These are phyloP conservation scores for Nilaparvata lugens DNA, from an alignment of 1,140 invertebrate species.

Conservation along the genomic window DNA sequence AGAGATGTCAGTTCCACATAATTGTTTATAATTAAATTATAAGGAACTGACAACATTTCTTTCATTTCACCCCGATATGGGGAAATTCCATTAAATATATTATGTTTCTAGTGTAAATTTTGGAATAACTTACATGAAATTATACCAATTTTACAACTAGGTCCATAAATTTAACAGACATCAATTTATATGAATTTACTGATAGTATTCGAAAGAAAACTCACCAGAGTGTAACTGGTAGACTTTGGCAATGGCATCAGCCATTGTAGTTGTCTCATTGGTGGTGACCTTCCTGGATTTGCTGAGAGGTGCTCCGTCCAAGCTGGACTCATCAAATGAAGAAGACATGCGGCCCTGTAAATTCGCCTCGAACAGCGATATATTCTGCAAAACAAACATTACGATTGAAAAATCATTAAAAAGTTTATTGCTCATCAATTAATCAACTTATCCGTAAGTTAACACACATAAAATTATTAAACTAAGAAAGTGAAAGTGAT, in stretches of 20 bases:
- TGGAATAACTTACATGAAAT: too few relatives aligned
- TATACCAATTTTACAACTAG: too few relatives aligned
- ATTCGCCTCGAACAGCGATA: not conserved
- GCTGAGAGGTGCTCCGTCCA: conserved; percentile 29
- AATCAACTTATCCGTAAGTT: not conserved
- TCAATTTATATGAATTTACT: too few relatives aligned
- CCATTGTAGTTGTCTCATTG: conserved; percentile 17
- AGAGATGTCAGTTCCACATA: too few relatives aligned
- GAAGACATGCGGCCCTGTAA: conserved; percentile 7
- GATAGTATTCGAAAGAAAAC: too few relatives aligned
- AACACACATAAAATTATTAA: conserved; percentile 10
- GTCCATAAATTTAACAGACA: too few relatives aligned
- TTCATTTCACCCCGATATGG: too few relatives aligned
- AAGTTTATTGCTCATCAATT: not conserved
- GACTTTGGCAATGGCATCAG: conserved; percentile 33
- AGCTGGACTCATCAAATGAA: conserved; percentile 36
- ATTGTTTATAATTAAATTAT: too few relatives aligned
- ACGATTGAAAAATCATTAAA: not conserved
- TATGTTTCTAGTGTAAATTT: too few relatives aligned
- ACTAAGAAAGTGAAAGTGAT: conserved; percentile 22
- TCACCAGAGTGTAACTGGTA: conserved; percentile 30
- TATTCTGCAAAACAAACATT: not conserved
- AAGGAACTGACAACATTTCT: too few relatives aligned
- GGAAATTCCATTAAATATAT: too few relatives aligned
- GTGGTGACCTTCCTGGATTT: conserved; percentile 1